Conservation (phyloP, 2,888 invertebrate genomes). For the Drosophila longiperda region DNA sequence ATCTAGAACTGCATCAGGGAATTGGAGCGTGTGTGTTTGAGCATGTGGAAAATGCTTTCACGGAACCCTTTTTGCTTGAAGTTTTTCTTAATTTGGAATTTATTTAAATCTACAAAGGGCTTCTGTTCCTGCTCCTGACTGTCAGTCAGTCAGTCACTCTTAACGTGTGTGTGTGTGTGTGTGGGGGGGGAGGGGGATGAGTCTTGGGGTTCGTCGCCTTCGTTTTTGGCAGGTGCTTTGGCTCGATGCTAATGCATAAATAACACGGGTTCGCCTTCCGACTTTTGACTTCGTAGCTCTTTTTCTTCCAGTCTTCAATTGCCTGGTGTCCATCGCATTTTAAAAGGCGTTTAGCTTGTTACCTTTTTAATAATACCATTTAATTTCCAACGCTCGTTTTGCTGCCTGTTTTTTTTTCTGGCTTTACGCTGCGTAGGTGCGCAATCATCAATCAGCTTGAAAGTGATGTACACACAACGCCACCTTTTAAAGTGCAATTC, state of each 20-base stretch:
- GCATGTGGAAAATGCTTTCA: slow-evolving; percentile 54
- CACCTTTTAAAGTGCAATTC: slow-evolving; percentile 67
- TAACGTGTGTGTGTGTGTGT: slow-evolving; percentile 4
- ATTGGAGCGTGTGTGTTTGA: slow-evolving; percentile 16
- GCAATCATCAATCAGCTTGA: slow-evolving; percentile 75
- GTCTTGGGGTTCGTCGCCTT: slow-evolving; percentile 55
- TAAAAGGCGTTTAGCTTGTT: slow-evolving; percentile 81
- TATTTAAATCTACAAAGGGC: slow-evolving; percentile 75
- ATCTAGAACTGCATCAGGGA: slow-evolving; percentile 9
- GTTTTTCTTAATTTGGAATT: slow-evolving; percentile 81
- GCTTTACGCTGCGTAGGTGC: slow-evolving; percentile 69
- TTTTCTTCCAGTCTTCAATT: not conserved
- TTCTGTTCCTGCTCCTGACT: slow-evolving; percentile 39
- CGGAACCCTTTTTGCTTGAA: slow-evolving; percentile 59
- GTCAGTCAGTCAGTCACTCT: slow-evolving; percentile 34
- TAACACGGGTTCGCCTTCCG: slow-evolving; percentile 59
- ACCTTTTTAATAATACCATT: slow-evolving; percentile 80
- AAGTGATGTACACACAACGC: slow-evolving; percentile 31
- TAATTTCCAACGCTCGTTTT: slow-evolving; percentile 61
- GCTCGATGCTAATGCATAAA: slow-evolving; percentile 74
- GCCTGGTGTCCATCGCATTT: slow-evolving; percentile 58
- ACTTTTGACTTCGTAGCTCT: slow-evolving; percentile 38
- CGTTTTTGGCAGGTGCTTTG: slow-evolving; percentile 69
- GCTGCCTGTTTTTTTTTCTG: not conserved
- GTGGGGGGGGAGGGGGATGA: not conserved